Evolutionary conservation across 2,888 invertebrate genomes (phyloP).

Genomic region (Campoplex nolae): DNA sequence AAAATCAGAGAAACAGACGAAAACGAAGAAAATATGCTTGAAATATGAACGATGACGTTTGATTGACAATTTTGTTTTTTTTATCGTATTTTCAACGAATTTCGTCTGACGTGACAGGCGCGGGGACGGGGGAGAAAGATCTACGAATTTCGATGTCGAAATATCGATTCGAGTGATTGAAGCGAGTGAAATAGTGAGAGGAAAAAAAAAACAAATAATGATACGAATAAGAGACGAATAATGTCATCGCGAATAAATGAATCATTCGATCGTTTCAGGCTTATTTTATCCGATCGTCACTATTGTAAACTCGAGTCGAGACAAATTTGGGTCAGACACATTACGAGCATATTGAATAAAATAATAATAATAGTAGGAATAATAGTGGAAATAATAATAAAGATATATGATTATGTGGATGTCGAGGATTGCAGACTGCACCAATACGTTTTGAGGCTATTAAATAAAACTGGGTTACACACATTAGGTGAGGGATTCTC

Average conservation of each 20-base stretch:
- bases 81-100: too few relatives aligned
- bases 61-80: background rate
- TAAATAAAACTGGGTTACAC: constrained; percentile 67
- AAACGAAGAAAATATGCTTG: background rate
- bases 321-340: constrained; percentile 58
- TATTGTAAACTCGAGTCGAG: constrained; percentile 6
- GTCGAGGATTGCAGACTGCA: constrained; percentile 28
- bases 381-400: background rate
- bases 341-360: constrained; percentile 32
- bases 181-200: background rate
- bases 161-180: background rate
- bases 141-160: background rate
- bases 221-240: background rate
- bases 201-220: background rate
- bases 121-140: too few relatives aligned
- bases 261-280: background rate
- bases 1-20: too few relatives aligned
- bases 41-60: background rate
- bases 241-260: background rate
- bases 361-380: constrained; percentile 24
- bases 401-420: constrained; percentile 1
- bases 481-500: constrained; percentile 58
- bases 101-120: too few relatives aligned
- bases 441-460: constrained; percentile 53
- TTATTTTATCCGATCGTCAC: background rate